Base-by-base conservation (phyloP, 2,888 invertebrate genomes). In the Melolontha melolontha region DNA sequence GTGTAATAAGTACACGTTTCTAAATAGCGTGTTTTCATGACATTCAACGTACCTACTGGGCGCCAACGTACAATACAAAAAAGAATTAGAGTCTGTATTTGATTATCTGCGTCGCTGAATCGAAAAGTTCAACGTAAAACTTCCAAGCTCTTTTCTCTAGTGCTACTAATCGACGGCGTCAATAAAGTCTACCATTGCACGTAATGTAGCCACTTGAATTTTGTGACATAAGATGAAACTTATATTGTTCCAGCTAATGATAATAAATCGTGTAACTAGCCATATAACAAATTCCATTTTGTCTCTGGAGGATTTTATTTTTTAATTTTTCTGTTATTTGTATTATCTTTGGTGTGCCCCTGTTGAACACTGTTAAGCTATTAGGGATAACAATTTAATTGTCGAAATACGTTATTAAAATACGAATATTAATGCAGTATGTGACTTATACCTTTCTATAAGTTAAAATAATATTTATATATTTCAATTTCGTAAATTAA, bases 31-130 rank as follows among this genome's bases (percentile, higher is more conserved):
- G 39, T 47, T 62, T 62, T 62, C 47, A 62, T 62, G 16, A 29
- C 47, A 10, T 47, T 29, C 47, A 16, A n/a, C 44, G 47, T 47
- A 34, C 59, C 44, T 62, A 34, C 34, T 39, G 12, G 59, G 47
- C 59, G 47, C 47, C 47, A 29, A 29, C 47, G 14, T 17, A 11
- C 16, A 62, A 5, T 34, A 14, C 16, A 47, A 62, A 62, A 59
- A 62, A 59, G 29, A 34, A 47, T 5, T 14, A 39, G 47, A 27
- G 57, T 42, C 57, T 57, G 47, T 62, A 62, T 62, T 62, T 62
- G 59, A 62, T 62, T 62, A 47, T 62, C 47, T 62, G 59, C 59
- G 59, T 62, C 59, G 59, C 7, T 62, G 59, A 62, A 47, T 62
- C 47, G 47, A 62, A 62, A 62, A 62, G 59, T 62, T 62, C 16